Percentiles rank a stretch among this genome's conserved stretches.
Evolutionary conservation across 2,797 vertebrate genomes (phyloP).

Genomic region (Eulemur mongoz): DNA sequence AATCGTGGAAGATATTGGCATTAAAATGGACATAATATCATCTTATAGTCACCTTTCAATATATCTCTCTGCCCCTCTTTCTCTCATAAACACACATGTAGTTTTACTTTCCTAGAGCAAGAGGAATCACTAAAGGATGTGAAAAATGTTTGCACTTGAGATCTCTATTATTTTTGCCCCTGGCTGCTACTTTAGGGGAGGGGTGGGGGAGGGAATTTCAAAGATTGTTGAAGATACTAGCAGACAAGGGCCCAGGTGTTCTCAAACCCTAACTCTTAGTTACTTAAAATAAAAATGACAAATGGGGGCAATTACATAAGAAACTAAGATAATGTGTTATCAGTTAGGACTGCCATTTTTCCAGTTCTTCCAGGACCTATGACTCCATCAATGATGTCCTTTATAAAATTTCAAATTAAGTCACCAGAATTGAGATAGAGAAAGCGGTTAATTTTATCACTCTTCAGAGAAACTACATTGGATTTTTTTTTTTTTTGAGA

Average conservation of each 20-base stretch:
- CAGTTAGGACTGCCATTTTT: background rate
- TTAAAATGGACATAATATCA: background rate
- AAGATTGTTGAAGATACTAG: background rate
- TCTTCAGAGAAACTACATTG: slow-evolving; percentile 16
- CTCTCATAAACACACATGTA: background rate
- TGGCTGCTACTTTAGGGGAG: background rate
- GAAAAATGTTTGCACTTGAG: background rate
- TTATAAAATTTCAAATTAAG: slow-evolving; percentile 55
- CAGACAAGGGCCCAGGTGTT: background rate
- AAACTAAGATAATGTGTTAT: background rate
- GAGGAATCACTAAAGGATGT: slow-evolving; percentile 11
- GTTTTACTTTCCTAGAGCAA: slow-evolving; percentile 19
- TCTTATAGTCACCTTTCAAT: background rate
- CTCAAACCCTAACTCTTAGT: background rate
- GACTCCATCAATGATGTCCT: background rate
- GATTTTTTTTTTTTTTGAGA: background rate
- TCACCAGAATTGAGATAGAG: background rate
- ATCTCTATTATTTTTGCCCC: background rate
- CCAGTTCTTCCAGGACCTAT: background rate
- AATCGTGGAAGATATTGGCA: background rate
- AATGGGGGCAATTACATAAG: background rate
- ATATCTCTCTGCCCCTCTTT: background rate
- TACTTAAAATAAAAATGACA: slow-evolving; percentile 22
- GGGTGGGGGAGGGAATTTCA: background rate
- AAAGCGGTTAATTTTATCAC: slow-evolving; percentile 43